phyloP scores from a whole-genome alignment of 2,797 vertebrate species.

The Valencia hispanica region DNA sequence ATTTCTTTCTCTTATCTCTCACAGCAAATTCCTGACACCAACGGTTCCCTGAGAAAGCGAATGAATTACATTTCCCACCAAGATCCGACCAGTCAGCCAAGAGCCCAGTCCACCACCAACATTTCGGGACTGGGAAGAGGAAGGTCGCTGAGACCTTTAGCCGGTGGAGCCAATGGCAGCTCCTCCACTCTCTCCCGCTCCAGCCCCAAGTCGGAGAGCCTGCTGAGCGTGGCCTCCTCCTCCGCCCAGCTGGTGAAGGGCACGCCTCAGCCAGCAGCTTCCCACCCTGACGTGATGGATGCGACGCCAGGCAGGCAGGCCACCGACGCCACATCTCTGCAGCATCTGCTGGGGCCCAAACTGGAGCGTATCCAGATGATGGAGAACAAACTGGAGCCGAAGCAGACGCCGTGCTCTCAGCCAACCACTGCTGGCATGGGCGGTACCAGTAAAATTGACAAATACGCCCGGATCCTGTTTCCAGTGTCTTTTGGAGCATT shows the following conservation, averaged over 20 bases:
- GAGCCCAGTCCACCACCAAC: constrained; percentile 83
- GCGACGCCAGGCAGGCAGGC: constrained; percentile 74
- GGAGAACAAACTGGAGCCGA: constrained; percentile 81
- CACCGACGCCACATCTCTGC: constrained; percentile 80
- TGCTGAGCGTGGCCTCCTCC: constrained; percentile 79
- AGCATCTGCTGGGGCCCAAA: constrained; percentile 87
- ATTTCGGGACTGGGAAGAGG: constrained; percentile 64
- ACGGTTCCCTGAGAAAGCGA: constrained; percentile 93
- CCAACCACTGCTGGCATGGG: constrained; percentile 80
- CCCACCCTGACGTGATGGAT: constrained; percentile 84
- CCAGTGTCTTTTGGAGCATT: constrained; percentile 97
- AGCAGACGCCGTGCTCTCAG: constrained; percentile 77
- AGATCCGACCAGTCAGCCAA: constrained; percentile 79
- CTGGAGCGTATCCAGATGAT: constrained; percentile 90
- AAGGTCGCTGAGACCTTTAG: constrained; percentile 70
- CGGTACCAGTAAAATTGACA: constrained; percentile 99
- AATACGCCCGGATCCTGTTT: constrained; percentile 98
- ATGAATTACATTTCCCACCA: constrained; percentile 85
- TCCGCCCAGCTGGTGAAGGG: constrained; percentile 83
- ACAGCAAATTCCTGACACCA: constrained; percentile 88
- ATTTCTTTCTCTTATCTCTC: constrained; percentile 21
- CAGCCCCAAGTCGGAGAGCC: constrained; percentile 90
- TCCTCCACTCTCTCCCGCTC: constrained; percentile 83
- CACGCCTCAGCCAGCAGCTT: constrained; percentile 81
- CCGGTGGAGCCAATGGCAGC: constrained; percentile 72